Percentiles rank a stretch among this genome's conserved stretches.
Conservation (phyloP, 1,140 invertebrate genomes). For the Drosophila pectinifera region DNA sequence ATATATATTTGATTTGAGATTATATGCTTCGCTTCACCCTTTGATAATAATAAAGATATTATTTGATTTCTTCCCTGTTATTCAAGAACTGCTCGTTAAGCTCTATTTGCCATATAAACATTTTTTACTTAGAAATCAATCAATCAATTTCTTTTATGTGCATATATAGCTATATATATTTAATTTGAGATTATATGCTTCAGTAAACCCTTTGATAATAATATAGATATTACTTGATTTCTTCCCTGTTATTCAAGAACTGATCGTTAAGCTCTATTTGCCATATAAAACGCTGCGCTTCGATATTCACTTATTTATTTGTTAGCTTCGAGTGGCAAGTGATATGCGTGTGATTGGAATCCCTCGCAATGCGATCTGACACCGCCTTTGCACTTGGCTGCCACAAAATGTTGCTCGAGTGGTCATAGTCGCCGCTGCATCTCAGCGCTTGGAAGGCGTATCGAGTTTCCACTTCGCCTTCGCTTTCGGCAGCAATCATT, state of each 20-base stretch:
- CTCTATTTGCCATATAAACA: slow-evolving; percentile 16
- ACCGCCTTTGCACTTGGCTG: slow-evolving; percentile 75
- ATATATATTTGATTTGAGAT: too few relatives aligned
- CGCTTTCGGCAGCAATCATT: slow-evolving; percentile 75
- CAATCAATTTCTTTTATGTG: too few relatives aligned
- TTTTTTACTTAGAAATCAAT: too few relatives aligned
- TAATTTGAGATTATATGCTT: too few relatives aligned
- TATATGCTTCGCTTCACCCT: too few relatives aligned
- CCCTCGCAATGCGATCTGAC: slow-evolving; percentile 73
- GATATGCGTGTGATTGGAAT: slow-evolving; percentile 80
- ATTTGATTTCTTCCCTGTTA: not conserved
- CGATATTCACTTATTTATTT: slow-evolving; percentile 37
- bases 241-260: not conserved
- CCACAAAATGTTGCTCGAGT: slow-evolving; percentile 62
- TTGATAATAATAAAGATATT: too few relatives aligned
- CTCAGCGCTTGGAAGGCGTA: slow-evolving; percentile 71
- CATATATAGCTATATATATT: too few relatives aligned
- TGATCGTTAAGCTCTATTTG: slow-evolving; percentile 15
- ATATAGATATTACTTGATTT: not conserved
- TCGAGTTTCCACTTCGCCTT: slow-evolving; percentile 78
- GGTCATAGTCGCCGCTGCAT: slow-evolving; percentile 45
- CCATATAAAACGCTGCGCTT: slow-evolving; percentile 1
- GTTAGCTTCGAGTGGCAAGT: slow-evolving; percentile 64
- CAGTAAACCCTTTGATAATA: too few relatives aligned
- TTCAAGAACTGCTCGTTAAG: slow-evolving; percentile 1